A percentile compares a stretch with the other conserved stretches of the same genome.
These are phyloP conservation scores for Cepaea nemoralis DNA, from an alignment of 1,140 invertebrate genomes.

Conservation along the genomic window DNA sequence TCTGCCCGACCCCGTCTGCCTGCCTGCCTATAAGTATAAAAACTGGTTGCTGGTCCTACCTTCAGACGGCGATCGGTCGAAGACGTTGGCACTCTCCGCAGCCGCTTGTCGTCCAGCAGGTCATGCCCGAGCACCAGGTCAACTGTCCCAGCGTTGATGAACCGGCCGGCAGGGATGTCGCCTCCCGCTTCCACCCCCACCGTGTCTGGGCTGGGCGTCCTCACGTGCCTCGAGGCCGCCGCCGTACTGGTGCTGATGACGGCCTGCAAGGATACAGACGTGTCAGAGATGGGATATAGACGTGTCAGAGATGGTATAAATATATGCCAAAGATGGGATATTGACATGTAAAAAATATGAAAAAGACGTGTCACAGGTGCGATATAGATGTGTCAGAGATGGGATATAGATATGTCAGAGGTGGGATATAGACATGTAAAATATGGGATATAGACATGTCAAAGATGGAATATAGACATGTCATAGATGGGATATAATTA, in stretches of 20 bases:
- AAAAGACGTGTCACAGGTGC: no score
- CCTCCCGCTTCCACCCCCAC: background rate
- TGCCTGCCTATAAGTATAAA: no score
- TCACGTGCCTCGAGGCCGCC: background rate
- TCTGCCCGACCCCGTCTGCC: no score
- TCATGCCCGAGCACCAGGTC: background rate
- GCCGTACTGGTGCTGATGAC: background rate
- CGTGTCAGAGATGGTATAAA: background rate
- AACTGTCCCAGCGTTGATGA: background rate
- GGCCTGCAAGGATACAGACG: background rate
- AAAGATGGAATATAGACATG: background rate
- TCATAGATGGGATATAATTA: background rate
- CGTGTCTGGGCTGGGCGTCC: background rate
- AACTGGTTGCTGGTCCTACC: background rate
- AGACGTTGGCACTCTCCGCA: background rate
- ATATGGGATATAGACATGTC: no score
- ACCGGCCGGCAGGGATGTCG: background rate
- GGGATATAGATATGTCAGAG: background rate
- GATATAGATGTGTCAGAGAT: no score
- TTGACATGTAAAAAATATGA: no score
- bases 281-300: background rate
- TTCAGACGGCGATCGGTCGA: background rate
- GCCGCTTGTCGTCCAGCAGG: background rate
- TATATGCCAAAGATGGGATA: no score
- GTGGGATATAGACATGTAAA: no score